Evolutionary conservation across 2,797 vertebrate genomes (phyloP).

Genomic region (Sebastes taczanowskii): DNA sequence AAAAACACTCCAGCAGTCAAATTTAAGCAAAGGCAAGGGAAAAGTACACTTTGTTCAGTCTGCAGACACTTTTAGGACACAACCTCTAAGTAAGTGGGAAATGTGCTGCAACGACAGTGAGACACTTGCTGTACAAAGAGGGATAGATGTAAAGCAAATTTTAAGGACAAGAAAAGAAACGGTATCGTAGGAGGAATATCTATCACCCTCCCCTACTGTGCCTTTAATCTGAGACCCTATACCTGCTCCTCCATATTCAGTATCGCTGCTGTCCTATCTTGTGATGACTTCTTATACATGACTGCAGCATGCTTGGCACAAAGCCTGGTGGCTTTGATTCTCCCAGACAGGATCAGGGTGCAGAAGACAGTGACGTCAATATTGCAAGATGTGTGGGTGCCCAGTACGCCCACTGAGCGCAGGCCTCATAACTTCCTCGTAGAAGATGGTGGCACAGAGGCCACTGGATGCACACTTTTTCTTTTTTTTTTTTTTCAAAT

Average conservation of each 20-base stretch:
- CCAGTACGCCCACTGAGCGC: slow-evolving; percentile 38
- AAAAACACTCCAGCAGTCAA: neutral
- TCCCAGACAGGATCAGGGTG: slow-evolving; percentile 54
- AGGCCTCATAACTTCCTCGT: slow-evolving; percentile 26
- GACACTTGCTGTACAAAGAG: neutral
- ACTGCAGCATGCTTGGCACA: slow-evolving; percentile 33
- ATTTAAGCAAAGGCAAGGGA: neutral
- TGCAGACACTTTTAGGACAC: slow-evolving; percentile 2
- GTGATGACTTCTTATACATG: slow-evolving; percentile 27
- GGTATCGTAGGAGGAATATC: neutral
- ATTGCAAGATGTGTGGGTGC: slow-evolving; percentile 61
- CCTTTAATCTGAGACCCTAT: slow-evolving; percentile 34
- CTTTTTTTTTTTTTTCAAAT: neutral
- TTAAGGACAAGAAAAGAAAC: slow-evolving; percentile 6
- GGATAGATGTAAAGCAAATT: slow-evolving; percentile 9
- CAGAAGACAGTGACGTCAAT: slow-evolving; percentile 47
- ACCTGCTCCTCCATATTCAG: slow-evolving; percentile 36
- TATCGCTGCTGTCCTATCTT: slow-evolving; percentile 17
- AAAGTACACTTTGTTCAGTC: slow-evolving; percentile 4
- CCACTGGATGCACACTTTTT: slow-evolving; percentile 4
- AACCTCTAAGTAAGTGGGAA: neutral
- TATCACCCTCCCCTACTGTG: neutral
- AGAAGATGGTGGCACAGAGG: slow-evolving; percentile 10
- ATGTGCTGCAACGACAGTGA: neutral
- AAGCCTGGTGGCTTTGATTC: slow-evolving; percentile 51